phyloP scores from a whole-genome alignment of 2,113 vertebrate genomes.

The human region GRCh38 chr6:96948501-96949000 shows the following conservation, averaged over 20 bases:
- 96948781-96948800: slow-evolving; percentile 44
- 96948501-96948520: not conserved
- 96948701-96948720: slow-evolving; percentile 35
- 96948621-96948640: not conserved
- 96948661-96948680: not conserved
- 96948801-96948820: slow-evolving; percentile 12
- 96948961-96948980: slow-evolving; percentile 39
- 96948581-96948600: not conserved
- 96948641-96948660: not conserved
- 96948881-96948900: slow-evolving; percentile 57
- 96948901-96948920: slow-evolving; percentile 59
- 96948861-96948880: slow-evolving; percentile 55
- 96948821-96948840: slow-evolving; percentile 63
- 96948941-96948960: slow-evolving; percentile 52
- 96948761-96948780: not conserved
- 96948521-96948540: not conserved
- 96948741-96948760: slow-evolving; percentile 63
- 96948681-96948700: slow-evolving; percentile 3
- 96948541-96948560: not conserved
- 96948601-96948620: not conserved
- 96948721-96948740: slow-evolving; percentile 30
- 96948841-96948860: slow-evolving; percentile 57
- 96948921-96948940: slow-evolving; percentile 36
- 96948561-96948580: slow-evolving; percentile 31
- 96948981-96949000: not conserved